Evolutionary conservation across 2,113 vertebrate species (phyloP).

Genomic region (Ictidomys tridecemlineatus): DNA sequence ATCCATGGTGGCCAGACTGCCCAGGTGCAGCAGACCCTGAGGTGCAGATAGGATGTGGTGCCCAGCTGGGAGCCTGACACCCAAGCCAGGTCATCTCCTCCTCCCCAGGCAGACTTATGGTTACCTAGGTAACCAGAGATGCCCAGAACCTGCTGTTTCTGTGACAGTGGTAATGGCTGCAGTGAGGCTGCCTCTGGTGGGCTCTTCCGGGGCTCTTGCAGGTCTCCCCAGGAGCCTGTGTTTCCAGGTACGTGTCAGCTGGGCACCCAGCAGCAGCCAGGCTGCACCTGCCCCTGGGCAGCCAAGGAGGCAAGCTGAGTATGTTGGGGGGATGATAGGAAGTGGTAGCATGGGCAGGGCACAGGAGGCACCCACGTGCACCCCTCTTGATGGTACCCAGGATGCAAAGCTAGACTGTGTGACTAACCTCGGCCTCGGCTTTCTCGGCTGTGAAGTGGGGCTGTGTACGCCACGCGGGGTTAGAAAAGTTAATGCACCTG

Average conservation of each 20-base stretch:
- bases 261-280: background rate
- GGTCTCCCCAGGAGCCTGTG: background rate
- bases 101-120: background rate
- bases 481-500: background rate
- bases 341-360: accelerated
- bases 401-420: accelerated
- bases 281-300: background rate
- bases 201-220: background rate
- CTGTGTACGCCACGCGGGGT: background rate
- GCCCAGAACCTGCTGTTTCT: slow-evolving; percentile 44
- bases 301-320: background rate
- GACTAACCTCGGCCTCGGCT: background rate
- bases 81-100: slow-evolving; percentile 69
- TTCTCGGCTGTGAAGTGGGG: background rate
- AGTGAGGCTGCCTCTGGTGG: background rate
- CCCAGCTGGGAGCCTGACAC: slow-evolving; percentile 66
- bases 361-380: background rate
- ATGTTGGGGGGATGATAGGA: background rate
- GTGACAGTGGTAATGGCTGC: slow-evolving; percentile 23
- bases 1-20: background rate
- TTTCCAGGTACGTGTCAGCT: background rate
- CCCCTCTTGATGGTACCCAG: background rate
- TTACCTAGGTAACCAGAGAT: slow-evolving; percentile 66
- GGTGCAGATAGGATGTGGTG: background rate
- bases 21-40: background rate